A percentile compares a stretch with the other conserved stretches of the same genome.
These are phyloP conservation scores for Antigone vipio DNA, from an alignment of 2,113 vertebrate genomes.

Conservation along the genomic window DNA sequence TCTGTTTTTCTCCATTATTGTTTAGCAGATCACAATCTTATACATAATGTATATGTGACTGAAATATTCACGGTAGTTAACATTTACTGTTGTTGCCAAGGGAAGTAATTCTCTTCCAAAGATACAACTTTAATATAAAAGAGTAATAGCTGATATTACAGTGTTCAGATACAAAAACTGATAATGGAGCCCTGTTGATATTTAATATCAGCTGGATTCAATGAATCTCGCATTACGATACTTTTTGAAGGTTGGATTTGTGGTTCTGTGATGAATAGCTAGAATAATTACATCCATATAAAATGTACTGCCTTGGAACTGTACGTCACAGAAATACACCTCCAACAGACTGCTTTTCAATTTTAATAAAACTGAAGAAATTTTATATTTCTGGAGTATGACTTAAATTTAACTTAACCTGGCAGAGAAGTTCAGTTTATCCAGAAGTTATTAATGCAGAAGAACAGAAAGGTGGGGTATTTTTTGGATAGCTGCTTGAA, in stretches of 20 bases:
- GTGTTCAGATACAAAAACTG: neutral
- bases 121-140: slow-evolving; percentile 53
- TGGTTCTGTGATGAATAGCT: neutral
- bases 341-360: neutral
- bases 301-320: neutral
- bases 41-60: slow-evolving; percentile 41
- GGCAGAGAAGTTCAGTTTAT: neutral
- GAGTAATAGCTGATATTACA: slow-evolving; percentile 34
- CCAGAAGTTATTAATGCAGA: neutral
- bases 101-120: slow-evolving; percentile 1
- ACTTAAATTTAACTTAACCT: neutral
- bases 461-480: neutral
- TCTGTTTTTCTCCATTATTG: neutral
- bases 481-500: neutral
- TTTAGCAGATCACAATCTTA: slow-evolving; percentile 18
- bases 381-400: neutral
- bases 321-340: neutral
- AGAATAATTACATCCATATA: neutral
- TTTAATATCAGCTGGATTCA: neutral
- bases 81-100: neutral
- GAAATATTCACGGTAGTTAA: slow-evolving; percentile 35
- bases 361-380: neutral
- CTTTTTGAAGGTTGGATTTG: neutral
- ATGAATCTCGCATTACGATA: neutral
- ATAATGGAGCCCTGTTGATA: neutral